phyloP scores from a whole-genome alignment of 1,140 invertebrate genomes.

The Camponotus pennsylvanicus region DNA sequence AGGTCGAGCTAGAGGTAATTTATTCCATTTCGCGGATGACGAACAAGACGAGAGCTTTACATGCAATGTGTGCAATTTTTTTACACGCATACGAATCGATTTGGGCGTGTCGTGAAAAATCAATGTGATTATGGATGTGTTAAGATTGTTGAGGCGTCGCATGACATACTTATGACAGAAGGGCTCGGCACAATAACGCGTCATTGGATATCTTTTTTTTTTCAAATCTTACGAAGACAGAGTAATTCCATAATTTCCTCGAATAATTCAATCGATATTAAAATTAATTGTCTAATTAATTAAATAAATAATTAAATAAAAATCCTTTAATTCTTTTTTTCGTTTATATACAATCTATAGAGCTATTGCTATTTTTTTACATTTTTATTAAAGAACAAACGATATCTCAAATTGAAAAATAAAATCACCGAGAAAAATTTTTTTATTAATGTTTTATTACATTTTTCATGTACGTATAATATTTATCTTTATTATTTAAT shows the following conservation, averaged over 20 bases:
- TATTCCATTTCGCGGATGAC: constrained; percentile 14
- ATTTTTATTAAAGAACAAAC: too few relatives aligned
- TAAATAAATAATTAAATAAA: too few relatives aligned
- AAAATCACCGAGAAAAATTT: too few relatives aligned
- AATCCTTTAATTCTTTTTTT: background rate
- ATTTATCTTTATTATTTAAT: too few relatives aligned
- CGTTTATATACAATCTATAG: background rate
- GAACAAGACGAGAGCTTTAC: background rate
- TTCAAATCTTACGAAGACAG: background rate
- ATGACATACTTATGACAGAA: background rate
- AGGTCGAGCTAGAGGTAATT: constrained; percentile 43
- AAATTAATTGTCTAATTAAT: too few relatives aligned
- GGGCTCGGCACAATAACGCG: background rate
- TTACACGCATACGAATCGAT: background rate
- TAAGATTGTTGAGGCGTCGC: background rate
- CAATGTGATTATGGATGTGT: background rate
- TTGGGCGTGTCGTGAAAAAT: background rate
- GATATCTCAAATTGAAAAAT: too few relatives aligned
- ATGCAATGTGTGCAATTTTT: background rate
- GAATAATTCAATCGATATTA: background rate
- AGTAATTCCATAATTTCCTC: background rate
- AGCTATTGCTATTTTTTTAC: too few relatives aligned
- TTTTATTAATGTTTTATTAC: too few relatives aligned
- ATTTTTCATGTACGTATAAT: too few relatives aligned
- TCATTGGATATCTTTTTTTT: background rate